Conservation (phyloP, 2,888 invertebrate species). For the Seira musarum region DNA sequence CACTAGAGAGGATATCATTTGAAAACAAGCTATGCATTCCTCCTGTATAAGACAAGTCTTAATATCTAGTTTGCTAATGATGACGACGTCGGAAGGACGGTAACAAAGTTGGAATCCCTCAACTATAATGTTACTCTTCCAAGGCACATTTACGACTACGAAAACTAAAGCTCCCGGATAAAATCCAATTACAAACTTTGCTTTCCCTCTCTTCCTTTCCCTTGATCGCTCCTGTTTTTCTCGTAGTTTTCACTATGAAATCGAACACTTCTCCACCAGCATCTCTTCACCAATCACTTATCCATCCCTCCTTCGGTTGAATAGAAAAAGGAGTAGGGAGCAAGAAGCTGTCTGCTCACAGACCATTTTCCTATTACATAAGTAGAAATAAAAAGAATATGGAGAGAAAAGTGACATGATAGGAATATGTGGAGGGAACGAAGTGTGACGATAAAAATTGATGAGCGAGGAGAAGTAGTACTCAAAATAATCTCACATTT, state of each 20-base stretch:
- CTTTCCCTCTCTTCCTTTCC: constrained; percentile 33
- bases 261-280: neutral
- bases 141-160: constrained; percentile 2
- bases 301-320: neutral
- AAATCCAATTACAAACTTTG: constrained; percentile 61
- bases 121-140: constrained; percentile 4
- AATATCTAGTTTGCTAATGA: constrained; percentile 10
- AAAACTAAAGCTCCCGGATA: constrained; percentile 24
- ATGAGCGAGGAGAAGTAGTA: neutral
- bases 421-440: neutral
- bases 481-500: neutral
- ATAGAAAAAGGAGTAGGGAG: neutral
- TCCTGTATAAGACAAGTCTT: neutral
- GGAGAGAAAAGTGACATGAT: neutral
- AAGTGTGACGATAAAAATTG: neutral
- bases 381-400: neutral
- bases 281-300: constrained; percentile 10
- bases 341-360: neutral
- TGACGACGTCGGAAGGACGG: neutral
- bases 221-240: neutral
- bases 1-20: neutral
- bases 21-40: neutral
- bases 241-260: neutral
- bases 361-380: too few species aligned
- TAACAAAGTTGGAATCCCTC: neutral